These are phyloP conservation scores for Pristionchus mayeri DNA, from an alignment of 2,888 invertebrate species.

Conservation along the genomic window DNA sequence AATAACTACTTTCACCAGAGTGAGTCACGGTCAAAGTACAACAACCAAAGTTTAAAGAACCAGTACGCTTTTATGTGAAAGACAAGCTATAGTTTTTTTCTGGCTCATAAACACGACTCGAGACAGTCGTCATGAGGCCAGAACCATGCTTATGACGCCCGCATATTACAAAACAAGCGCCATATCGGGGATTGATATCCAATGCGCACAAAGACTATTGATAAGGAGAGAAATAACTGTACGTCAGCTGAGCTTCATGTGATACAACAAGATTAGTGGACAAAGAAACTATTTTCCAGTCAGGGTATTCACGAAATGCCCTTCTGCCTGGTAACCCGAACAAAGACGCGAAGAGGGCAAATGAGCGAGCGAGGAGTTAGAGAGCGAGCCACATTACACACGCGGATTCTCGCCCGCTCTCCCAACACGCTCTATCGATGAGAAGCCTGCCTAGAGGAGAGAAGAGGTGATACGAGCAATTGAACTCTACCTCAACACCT, in stretches of 20 bases:
- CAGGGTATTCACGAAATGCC: background rate
- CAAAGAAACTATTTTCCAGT: background rate
- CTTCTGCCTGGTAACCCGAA: background rate
- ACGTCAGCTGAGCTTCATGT: constrained; percentile 1
- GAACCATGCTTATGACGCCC: constrained; percentile 28
- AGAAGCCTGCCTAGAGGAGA: constrained; percentile 13
- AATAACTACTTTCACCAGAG: background rate
- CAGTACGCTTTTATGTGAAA: too few relatives aligned
- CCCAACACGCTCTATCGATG: constrained; percentile 34
- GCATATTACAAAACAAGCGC: constrained; percentile 21
- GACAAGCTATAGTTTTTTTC: background rate
- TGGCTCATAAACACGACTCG: constrained; percentile 8
- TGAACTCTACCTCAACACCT: constrained; percentile 34
- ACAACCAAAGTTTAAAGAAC: background rate
- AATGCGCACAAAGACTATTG: background rate
- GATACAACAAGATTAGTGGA: background rate
- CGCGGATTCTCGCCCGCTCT: background rate
- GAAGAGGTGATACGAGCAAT: constrained; percentile 11
- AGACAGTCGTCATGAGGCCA: constrained; percentile 17
- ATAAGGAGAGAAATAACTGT: background rate
- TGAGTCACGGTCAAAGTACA: background rate
- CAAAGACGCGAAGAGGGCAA: constrained; percentile 11
- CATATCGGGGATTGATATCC: background rate
- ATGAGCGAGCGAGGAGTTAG: background rate
- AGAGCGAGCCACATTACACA: constrained; percentile 32